Evolutionary conservation across 2,888 invertebrate species (phyloP).

Genomic region (Cephalotes varians): DNA sequence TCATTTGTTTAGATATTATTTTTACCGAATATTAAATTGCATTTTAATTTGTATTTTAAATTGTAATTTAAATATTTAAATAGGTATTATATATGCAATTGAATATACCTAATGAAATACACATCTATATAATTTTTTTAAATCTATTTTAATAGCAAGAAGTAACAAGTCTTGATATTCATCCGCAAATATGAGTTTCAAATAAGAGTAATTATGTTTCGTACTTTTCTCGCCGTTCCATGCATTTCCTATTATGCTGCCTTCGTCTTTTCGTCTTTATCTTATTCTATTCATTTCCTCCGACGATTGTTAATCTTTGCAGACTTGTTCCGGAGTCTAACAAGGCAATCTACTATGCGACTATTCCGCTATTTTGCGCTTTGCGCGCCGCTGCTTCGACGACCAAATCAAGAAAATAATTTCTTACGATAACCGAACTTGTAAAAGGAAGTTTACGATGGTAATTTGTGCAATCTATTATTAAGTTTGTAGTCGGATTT

Average conservation of each 20-base stretch:
- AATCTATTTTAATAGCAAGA: not conserved
- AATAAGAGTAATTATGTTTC: conserved; percentile 21
- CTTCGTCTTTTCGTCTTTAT: conserved; percentile 47
- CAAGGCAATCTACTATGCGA: conserved; percentile 53
- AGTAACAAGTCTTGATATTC: conserved; percentile 1
- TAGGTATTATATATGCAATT: not conserved
- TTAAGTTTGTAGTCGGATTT: conserved; percentile 52
- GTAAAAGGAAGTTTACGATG: conserved; percentile 54
- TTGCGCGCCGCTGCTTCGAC: conserved; percentile 32
- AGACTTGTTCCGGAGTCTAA: conserved; percentile 53
- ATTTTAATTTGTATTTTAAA: too few relatives aligned
- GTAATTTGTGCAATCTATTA: conserved; percentile 44
- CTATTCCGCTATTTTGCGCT: conserved; percentile 51
- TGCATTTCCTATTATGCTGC: conserved; percentile 43
- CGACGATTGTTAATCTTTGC: conserved; percentile 54
- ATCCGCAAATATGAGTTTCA: not conserved
- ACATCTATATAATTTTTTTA: not conserved
- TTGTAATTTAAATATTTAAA: not conserved
- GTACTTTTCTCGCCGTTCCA: conserved; percentile 23
- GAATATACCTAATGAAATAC: not conserved
- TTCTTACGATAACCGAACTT: conserved; percentile 48
- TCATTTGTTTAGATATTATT: not conserved
- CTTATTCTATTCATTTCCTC: conserved; percentile 46
- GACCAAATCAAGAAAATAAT: conserved; percentile 59
- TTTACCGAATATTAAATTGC: not conserved